These are phyloP conservation scores for Orchestia grillus DNA, from an alignment of 1,140 invertebrate genomes.

Conservation along the genomic window DNA sequence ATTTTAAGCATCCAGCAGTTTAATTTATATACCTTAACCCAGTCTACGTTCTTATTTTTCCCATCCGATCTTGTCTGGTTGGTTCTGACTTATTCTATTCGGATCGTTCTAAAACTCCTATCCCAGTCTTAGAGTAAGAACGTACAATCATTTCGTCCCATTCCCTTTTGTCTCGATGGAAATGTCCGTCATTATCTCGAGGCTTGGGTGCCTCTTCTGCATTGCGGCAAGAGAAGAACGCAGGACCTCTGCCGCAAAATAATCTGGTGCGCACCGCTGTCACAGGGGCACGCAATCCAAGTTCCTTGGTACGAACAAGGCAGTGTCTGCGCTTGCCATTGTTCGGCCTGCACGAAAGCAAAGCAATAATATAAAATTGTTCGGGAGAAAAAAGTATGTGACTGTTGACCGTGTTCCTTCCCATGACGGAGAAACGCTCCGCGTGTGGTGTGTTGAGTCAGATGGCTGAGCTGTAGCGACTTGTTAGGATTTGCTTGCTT, in stretches of 20 bases:
- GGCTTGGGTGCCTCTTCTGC: background rate
- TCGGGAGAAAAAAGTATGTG: background rate
- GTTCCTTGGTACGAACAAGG: background rate
- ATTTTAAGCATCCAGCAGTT: background rate
- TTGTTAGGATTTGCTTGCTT: too few species aligned
- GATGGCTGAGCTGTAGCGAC: too few species aligned
- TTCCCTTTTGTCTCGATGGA: background rate
- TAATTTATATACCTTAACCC: background rate
- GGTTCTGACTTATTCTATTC: background rate
- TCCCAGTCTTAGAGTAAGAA: background rate
- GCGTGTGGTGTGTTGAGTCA: too few species aligned
- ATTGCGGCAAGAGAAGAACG: background rate
- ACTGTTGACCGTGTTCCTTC: background rate
- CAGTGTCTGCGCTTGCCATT: background rate
- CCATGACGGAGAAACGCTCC: background rate
- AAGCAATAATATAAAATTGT: background rate
- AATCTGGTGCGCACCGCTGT: background rate
- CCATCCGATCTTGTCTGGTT: background rate
- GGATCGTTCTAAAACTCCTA: background rate
- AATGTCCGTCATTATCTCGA: background rate
- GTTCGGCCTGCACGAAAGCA: background rate
- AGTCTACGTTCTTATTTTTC: background rate
- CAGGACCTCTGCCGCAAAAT: background rate
- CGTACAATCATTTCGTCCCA: background rate
- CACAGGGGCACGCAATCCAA: background rate